Base-by-base conservation (phyloP, 2,888 invertebrate genomes). In the Drosophila rubida region DNA sequence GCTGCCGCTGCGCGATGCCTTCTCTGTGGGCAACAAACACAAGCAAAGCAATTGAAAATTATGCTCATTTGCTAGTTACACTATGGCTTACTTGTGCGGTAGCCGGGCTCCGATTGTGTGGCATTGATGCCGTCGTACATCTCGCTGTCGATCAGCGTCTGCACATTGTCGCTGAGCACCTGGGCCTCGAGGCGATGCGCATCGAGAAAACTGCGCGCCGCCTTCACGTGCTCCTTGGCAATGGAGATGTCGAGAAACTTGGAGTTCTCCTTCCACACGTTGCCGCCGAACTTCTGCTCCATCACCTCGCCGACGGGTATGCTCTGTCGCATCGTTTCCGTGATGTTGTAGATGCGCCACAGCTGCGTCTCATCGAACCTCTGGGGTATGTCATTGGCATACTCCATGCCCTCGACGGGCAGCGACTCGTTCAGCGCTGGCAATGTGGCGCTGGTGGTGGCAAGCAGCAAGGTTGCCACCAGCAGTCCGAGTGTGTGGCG, bases 131-230 rank as follows among this genome's bases (percentile, higher is more conserved):
- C 90, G 78, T 95, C 95, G 32, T 94, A 93, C 69, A 94, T 93
- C 69, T 94, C 94, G 14, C 94, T 93, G 69, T 96, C 94, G 59
- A 97, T 96, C 48, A 95, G 94, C 69, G 93, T 92, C 89, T 97
- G 96, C n/a, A 97, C 91, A 91, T 97, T 95, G 4, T 94, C 93
- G 73, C 96, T 95, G 13, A 96, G 90, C 0, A 97, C 91, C 32
- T 95, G 93, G 81, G 93, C 95, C 2, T 93, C 88, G 61, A 97
- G 93, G 22, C 94, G 93, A 71, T 94, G 93, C 19, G 93, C 93
- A 30, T 92, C 90, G n/a, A 97, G 93, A 45, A 93, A 92, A 53
- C 93, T 92, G 44, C 94, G 93, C 0, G 96, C 95, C 69, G 94
- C 94, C 45, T 93, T 92, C 32, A 95, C 90, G 6, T 94, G 93